phyloP scores from a whole-genome alignment of 2,113 vertebrate genomes.

The Scytalopus superciliaris region DNA sequence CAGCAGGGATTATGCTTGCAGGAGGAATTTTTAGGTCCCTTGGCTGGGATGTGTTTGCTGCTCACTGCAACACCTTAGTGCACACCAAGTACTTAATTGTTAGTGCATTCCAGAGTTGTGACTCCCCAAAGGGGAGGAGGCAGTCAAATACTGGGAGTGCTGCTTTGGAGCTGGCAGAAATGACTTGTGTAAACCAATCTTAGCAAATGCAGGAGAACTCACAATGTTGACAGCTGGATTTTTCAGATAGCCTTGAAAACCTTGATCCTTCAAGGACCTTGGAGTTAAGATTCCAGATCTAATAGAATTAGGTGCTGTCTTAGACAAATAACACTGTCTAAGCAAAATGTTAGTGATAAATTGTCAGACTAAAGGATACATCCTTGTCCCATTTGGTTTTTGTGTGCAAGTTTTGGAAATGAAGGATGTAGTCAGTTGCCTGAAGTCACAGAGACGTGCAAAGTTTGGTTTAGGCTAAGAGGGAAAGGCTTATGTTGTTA shows the following conservation, averaged over 20 bases:
- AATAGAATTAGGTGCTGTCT: not conserved
- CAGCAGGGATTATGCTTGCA: not conserved
- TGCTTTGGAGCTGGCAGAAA: not conserved
- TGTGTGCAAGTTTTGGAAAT: not conserved
- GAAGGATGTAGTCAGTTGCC: not conserved
- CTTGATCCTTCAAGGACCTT: not conserved
- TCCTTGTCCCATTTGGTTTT: not conserved
- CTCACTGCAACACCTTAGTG: rapidly evolving
- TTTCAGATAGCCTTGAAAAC: not conserved
- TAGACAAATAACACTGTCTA: not conserved
- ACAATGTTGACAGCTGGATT: not conserved
- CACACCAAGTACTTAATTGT: not conserved
- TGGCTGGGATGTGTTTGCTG: not conserved
- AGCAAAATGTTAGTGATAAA: not conserved
- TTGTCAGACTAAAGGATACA: not conserved
- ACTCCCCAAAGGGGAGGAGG: not conserved
- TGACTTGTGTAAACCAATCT: not conserved
- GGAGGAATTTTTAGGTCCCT: not conserved
- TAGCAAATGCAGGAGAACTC: not conserved
- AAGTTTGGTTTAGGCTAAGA: not conserved
- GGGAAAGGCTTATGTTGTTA: not conserved
- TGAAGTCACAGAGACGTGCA: not conserved
- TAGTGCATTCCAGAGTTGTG: not conserved
- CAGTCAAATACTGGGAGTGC: not conserved
- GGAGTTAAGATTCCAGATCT: not conserved